These are phyloP conservation scores for Oreocharis arfaki DNA, from an alignment of 2,113 vertebrate species.

Conservation along the genomic window DNA sequence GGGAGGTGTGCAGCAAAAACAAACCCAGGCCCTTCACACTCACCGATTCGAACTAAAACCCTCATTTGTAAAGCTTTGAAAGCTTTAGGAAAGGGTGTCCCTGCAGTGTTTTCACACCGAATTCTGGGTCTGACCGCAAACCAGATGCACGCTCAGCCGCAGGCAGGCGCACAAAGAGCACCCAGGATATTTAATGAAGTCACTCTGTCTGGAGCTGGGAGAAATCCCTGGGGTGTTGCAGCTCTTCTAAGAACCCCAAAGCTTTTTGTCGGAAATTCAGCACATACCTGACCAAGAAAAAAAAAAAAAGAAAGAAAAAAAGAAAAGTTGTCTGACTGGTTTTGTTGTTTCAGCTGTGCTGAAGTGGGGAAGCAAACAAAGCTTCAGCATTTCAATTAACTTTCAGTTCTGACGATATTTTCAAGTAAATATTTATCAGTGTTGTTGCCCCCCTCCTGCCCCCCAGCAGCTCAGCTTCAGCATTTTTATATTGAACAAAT, in stretches of 20 bases:
- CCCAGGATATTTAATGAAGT: background rate
- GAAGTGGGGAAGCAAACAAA: conserved; percentile 23
- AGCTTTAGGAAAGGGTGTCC: background rate
- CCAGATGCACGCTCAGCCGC: background rate
- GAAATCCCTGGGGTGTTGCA: background rate
- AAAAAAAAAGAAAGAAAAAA: background rate
- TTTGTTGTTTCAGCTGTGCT: conserved; percentile 54
- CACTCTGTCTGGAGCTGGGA: background rate
- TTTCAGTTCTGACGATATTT: conserved; percentile 8
- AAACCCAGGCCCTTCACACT: background rate
- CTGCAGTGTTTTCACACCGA: background rate
- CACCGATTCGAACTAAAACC: background rate
- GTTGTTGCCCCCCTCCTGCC: background rate
- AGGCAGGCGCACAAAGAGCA: background rate
- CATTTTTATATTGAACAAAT: background rate
- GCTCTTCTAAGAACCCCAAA: conserved; percentile 3
- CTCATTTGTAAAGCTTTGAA: background rate
- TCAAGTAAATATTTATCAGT: conserved; percentile 45
- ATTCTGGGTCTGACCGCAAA: background rate
- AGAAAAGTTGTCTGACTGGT: conserved; percentile 56
- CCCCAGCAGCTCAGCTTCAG: background rate
- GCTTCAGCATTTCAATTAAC: conserved; percentile 32
- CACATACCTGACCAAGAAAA: conserved; percentile 1
- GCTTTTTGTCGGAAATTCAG: conserved; percentile 35
- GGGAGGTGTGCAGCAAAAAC: background rate